Conservation (phyloP, 1,140 invertebrate species). For the Ostrea denselamellosa region DNA sequence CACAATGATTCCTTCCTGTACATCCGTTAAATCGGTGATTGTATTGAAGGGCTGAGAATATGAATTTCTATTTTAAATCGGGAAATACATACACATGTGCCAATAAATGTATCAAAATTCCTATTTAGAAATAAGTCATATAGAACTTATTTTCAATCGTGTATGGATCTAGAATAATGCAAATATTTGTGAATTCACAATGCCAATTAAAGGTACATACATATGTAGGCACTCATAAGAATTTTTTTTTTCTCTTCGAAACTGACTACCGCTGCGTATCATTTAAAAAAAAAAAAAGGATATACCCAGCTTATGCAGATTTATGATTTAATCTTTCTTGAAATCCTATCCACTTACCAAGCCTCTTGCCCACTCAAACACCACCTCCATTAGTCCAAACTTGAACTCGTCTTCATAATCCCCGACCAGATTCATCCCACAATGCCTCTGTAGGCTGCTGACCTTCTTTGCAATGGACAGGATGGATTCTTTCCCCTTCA, state of each 20-base stretch:
- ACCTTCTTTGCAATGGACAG: constrained; percentile 81
- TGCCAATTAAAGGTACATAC: too few species aligned
- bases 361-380: constrained; percentile 95
- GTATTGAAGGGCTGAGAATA: constrained; percentile 89
- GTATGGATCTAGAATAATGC: too few species aligned
- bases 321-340: background rate
- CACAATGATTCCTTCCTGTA: constrained; percentile 99
- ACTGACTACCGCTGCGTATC: too few species aligned
- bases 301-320: background rate
- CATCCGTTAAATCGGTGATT: constrained; percentile 94
- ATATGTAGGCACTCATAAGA: too few species aligned
- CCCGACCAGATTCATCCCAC: constrained; percentile 80
- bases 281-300: too few species aligned
- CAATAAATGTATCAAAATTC: too few species aligned
- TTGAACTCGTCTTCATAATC: constrained; percentile 86
- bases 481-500: constrained; percentile 82
- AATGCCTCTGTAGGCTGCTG: constrained; percentile 81
- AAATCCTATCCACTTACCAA: constrained; percentile 81
- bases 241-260: too few species aligned
- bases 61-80: constrained; percentile 40
- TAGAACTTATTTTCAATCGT: too few species aligned
- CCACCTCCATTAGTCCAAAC: constrained; percentile 94
- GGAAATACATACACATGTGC: too few species aligned
- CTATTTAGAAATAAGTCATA: too few species aligned
- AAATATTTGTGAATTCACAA: too few species aligned